Evolutionary conservation across 2,797 vertebrate species (phyloP).

Genomic region (Xenopus petersii): DNA sequence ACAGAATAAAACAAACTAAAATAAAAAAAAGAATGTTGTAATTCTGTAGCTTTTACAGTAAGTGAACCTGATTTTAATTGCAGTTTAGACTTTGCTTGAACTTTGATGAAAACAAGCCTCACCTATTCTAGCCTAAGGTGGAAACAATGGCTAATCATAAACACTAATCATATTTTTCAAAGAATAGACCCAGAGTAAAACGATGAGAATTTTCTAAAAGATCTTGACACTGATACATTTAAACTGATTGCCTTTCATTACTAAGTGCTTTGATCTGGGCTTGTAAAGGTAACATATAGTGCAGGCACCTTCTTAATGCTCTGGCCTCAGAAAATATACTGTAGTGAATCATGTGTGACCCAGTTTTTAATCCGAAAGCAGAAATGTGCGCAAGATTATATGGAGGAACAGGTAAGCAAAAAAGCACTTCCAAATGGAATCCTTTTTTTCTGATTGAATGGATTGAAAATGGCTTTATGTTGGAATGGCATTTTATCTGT

Average conservation of each 20-base stretch:
- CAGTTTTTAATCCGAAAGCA: too few relatives aligned
- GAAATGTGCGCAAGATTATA: too few relatives aligned
- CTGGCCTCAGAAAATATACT: too few relatives aligned
- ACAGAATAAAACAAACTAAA: too few relatives aligned
- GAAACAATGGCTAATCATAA: constrained; percentile 6
- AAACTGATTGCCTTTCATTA: constrained; percentile 28
- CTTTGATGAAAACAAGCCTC: constrained; percentile 8
- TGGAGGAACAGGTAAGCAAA: too few relatives aligned
- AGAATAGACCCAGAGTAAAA: constrained; percentile 11
- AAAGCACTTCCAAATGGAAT: too few relatives aligned
- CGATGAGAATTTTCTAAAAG: constrained; percentile 13
- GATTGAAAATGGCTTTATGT: too few relatives aligned
- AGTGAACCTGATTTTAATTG: constrained; percentile 12
- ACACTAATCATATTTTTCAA: constrained; percentile 6
- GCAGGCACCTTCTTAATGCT: too few relatives aligned
- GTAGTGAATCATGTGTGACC: too few relatives aligned
- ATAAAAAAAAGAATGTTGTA: too few relatives aligned
- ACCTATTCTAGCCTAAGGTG: neutral
- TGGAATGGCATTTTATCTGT: too few relatives aligned
- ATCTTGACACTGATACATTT: constrained; percentile 21
- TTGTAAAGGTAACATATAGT: constrained; percentile 9
- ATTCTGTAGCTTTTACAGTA: neutral
- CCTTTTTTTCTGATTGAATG: too few relatives aligned
- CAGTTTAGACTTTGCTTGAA: neutral
- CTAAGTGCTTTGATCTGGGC: constrained; percentile 21